phyloP scores from a whole-genome alignment of 2,888 invertebrate species.

The Masnerella sp. region DNA sequence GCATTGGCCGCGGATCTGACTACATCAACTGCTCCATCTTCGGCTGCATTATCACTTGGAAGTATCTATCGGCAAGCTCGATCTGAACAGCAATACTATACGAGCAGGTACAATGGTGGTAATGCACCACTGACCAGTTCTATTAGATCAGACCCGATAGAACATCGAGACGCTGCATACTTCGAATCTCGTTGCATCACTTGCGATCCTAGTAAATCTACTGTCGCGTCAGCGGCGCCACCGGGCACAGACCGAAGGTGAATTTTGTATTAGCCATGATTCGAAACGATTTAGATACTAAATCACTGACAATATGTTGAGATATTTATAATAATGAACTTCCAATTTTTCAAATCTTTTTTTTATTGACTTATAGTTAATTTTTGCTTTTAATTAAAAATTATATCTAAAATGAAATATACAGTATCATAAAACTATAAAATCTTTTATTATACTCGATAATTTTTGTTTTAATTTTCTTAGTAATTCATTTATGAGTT shows the following conservation, averaged over 20 bases:
- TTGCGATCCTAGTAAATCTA: conserved; percentile 70
- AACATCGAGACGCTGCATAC: conserved; percentile 71
- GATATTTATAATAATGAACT: too few relatives aligned
- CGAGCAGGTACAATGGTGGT: conserved; percentile 67
- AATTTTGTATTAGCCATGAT: conserved; percentile 32
- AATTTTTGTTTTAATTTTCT: too few relatives aligned
- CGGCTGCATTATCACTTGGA: conserved; percentile 67
- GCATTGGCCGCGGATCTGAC: conserved; percentile 47
- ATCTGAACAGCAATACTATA: conserved; percentile 68
- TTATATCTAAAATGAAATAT: too few relatives aligned
- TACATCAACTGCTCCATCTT: conserved; percentile 62
- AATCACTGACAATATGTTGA: too few relatives aligned
- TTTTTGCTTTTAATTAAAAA: too few relatives aligned
- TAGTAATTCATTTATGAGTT: too few relatives aligned
- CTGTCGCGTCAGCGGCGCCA: too few relatives aligned
- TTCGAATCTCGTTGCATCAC: conserved; percentile 73
- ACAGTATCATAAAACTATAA: too few relatives aligned
- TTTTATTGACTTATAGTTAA: too few relatives aligned
- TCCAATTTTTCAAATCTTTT: too few relatives aligned
- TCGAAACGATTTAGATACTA: too few relatives aligned
- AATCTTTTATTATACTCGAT: too few relatives aligned
- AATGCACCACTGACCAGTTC: conserved; percentile 65
- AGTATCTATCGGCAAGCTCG: conserved; percentile 71
- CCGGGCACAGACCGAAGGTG: conserved; percentile 61
- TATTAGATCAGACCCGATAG: conserved; percentile 66